phyloP scores from a whole-genome alignment of 1,140 invertebrate species.

The Heterodera schachtii region DNA sequence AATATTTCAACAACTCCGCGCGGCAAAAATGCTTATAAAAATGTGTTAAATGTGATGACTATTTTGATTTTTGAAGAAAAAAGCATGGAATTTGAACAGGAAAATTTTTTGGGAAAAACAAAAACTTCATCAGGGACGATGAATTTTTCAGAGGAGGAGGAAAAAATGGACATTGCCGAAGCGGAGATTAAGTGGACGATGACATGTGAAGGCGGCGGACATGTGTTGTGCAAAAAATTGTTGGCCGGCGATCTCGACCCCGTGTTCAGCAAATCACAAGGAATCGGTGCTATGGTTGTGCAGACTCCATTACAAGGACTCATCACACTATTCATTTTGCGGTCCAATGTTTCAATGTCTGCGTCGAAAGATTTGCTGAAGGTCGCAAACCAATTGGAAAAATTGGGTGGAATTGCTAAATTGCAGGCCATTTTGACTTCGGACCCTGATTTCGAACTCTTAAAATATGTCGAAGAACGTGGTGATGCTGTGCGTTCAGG shows the following conservation, averaged over 20 bases:
- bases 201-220: not conserved
- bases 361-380: not conserved
- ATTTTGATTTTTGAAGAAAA: too few relatives aligned
- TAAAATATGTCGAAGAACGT: conserved; percentile 6
- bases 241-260: not conserved
- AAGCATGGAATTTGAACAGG: too few relatives aligned
- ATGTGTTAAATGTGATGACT: conserved; percentile 2
- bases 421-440: not conserved
- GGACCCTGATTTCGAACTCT: conserved; percentile 6
- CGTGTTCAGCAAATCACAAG: not conserved
- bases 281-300: not conserved
- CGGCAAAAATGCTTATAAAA: conserved; percentile 11
- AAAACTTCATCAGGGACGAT: not conserved
- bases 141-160: not conserved
- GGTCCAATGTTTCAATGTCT: not conserved
- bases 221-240: not conserved
- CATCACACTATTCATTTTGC: not conserved
- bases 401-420: not conserved
- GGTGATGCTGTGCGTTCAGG: not conserved
- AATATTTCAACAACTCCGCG: conserved; percentile 6
- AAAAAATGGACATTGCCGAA: not conserved
- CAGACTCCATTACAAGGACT: not conserved
- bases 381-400: not conserved
- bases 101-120: not conserved
- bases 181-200: too few relatives aligned